Base-by-base conservation (phyloP, 2,888 invertebrate species). In the Marronus borbonicus region DNA sequence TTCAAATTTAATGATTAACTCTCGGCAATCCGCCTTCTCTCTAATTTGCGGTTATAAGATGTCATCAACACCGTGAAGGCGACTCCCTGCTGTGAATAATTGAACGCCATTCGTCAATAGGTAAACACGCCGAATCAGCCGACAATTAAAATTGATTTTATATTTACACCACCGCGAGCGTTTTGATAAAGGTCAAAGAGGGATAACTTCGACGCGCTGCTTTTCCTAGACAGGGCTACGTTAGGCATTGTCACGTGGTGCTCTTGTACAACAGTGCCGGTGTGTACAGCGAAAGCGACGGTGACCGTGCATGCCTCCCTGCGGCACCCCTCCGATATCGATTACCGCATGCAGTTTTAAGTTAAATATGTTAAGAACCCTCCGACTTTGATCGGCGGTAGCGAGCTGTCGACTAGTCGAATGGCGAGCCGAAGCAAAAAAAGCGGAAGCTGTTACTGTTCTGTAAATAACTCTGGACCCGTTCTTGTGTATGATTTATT, bases 121-220 rank as follows among this genome's bases (percentile, higher is more conserved):
- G 24, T 44, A 60, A 74, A 24, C 60, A 44, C 55, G 20, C 44
- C 60, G 24, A 74, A 60, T 36, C 20, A 49, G 44, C 36, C 77
- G 77, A 79, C 76, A 81, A 81, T 81, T 81, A 81, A 81, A 81
- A 81, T 80, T 81, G 81, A 81, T 80, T 81, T 81, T 81, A 80
- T 81, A 81, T 81, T 80, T 80, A 81, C 77, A 65, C 49, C 36
- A 14, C 49, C 65, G n/a, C 39, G 24, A 58, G 24, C 76, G 78
- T 64, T 79, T 80, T 50, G 76, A 80, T 81, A 81, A 80, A 81
- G 82, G 82, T 82, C 81, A 81, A 62, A 80, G 80, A 68, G 17
- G 28, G 52, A 68, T 60, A 66, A 58, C 55, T 36, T 58, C 60
- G 60, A 44, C 28, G 49, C 39, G 58, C 20, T 62, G 14, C 12